A percentile compares a stretch with the other conserved stretches of the same genome.
phyloP scores from a whole-genome alignment of 2,113 vertebrate genomes.

The Passerina amoena region DNA sequence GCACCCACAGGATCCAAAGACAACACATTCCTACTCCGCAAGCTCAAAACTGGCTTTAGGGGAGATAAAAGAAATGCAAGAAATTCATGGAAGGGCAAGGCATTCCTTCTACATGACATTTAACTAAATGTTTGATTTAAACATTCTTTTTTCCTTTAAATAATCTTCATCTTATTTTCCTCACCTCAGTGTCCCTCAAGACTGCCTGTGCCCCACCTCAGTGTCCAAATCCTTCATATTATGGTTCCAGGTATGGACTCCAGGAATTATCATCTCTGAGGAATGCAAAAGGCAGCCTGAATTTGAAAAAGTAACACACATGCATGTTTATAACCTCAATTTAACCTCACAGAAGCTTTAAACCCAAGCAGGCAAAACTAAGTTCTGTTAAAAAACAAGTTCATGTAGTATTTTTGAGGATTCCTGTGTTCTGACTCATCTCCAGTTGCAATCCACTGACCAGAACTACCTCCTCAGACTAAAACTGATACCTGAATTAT shows the following conservation, averaged over 20 bases:
- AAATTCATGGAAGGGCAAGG: not conserved
- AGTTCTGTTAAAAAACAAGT: not conserved
- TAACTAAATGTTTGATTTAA: not conserved
- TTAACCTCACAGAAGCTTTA: not conserved
- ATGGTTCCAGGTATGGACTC: not conserved
- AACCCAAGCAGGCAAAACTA: not conserved
- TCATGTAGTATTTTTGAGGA: not conserved
- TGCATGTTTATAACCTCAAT: accelerated
- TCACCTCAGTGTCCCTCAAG: not conserved
- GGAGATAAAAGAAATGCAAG: not conserved
- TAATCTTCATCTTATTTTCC: not conserved
- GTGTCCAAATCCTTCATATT: accelerated
- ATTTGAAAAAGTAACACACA: not conserved
- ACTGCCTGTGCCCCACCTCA: not conserved
- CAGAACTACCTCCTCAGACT: not conserved
- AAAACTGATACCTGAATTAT: not conserved
- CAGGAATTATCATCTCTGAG: accelerated
- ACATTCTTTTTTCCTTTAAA: accelerated
- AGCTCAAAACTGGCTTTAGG: not conserved
- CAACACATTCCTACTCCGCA: not conserved
- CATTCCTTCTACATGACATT: not conserved
- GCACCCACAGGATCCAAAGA: not conserved
- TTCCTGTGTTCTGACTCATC: not conserved
- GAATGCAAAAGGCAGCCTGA: not conserved
- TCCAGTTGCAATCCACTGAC: not conserved